Conservation (phyloP, 2,797 vertebrate species). For the Gallirallus australis region DNA sequence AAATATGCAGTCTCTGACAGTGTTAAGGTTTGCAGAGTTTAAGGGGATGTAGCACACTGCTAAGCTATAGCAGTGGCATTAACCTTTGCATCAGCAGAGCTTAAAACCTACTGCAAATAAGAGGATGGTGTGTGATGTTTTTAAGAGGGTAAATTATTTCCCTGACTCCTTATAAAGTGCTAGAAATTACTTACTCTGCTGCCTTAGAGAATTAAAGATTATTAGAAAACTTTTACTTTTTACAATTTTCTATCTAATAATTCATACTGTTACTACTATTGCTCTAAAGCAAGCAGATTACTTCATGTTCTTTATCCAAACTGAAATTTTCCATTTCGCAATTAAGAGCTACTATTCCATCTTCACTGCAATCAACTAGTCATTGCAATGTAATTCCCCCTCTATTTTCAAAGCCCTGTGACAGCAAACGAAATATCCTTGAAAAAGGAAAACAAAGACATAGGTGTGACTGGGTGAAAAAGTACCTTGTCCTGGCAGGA, state of each 20-base stretch:
- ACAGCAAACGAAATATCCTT: not conserved
- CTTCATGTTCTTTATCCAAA: not conserved
- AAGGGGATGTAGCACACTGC: not conserved
- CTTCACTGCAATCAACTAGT: not conserved
- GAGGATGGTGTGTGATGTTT: fast-evolving
- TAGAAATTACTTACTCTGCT: not conserved
- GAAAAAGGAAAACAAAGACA: not conserved
- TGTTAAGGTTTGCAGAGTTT: not conserved
- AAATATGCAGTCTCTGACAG: not conserved
- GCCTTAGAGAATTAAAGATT: not conserved
- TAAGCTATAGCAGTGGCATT: not conserved
- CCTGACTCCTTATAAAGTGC: not conserved
- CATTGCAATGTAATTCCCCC: not conserved
- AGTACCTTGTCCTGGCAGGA: not conserved
- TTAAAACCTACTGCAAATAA: not conserved
- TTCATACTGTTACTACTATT: not conserved
- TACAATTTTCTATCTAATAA: not conserved
- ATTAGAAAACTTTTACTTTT: not conserved
- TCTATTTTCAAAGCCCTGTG: not conserved
- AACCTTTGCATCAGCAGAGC: not conserved
- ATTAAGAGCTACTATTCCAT: not conserved
- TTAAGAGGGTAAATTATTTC: not conserved
- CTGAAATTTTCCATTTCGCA: not conserved
- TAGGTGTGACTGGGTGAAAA: not conserved
- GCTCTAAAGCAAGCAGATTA: not conserved